A percentile compares a stretch with the other conserved stretches of the same genome.
Conservation (phyloP, 2,888 invertebrate species). For the Calameuta filiformis region DNA sequence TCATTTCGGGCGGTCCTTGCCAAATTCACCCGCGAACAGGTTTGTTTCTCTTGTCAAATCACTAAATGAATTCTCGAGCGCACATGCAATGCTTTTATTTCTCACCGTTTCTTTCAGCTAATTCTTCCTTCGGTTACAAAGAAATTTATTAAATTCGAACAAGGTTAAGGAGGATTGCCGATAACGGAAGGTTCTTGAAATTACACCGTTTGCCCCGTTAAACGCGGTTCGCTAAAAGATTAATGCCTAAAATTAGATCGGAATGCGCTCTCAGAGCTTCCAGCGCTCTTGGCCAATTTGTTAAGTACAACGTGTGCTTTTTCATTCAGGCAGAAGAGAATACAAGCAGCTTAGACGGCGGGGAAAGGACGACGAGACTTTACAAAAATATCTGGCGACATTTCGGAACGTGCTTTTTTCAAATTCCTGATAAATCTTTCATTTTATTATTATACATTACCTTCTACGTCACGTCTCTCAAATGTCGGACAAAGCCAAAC, state of each 20-base stretch:
- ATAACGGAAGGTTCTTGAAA: neutral
- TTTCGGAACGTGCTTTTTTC: neutral
- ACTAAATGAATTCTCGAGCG: neutral
- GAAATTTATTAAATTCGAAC: neutral
- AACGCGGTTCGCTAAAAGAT: neutral
- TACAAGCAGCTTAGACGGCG: neutral
- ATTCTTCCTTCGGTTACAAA: neutral
- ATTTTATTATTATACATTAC: neutral
- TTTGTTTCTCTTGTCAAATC: neutral
- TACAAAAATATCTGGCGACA: neutral
- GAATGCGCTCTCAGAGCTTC: constrained; percentile 18
- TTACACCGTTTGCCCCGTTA: neutral
- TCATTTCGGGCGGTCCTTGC: neutral
- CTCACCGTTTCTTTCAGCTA: neutral
- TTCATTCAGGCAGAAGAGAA: neutral
- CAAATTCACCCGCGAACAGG: neutral
- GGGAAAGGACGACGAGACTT: neutral
- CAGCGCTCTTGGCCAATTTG: constrained; percentile 1
- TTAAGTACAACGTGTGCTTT: neutral
- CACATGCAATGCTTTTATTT: neutral
- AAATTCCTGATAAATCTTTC: neutral
- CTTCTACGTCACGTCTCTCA: neutral
- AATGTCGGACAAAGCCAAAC: neutral
- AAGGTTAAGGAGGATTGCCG: neutral
- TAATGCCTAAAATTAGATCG: constrained; percentile 32